Conservation (phyloP, 2,888 invertebrate genomes). For the Polydrusus pterygomalis region DNA sequence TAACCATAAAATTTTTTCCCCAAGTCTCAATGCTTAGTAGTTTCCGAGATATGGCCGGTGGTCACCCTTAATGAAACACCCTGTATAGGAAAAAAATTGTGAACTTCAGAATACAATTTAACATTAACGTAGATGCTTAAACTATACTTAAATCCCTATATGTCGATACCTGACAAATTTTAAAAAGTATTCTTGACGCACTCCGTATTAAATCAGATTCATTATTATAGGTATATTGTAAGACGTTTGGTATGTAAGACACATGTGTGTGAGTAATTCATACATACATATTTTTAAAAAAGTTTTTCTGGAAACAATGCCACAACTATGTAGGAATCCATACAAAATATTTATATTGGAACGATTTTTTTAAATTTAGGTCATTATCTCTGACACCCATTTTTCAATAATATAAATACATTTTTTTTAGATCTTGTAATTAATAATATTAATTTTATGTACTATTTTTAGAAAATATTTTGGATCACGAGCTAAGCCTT, state of each 20-base stretch:
- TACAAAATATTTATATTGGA: conserved; percentile 25
- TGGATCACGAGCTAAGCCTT: conserved; percentile 18
- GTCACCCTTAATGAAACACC: too few species aligned
- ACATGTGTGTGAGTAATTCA: conserved; percentile 18
- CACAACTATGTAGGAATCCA: conserved; percentile 27
- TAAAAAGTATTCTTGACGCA: neutral
- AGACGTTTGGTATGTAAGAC: conserved; percentile 18
- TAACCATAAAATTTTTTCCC: too few species aligned
- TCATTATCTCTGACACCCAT: conserved; percentile 28
- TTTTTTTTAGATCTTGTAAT: conserved; percentile 24
- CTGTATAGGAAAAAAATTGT: too few species aligned
- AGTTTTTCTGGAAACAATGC: conserved; percentile 26
- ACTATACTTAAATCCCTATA: neutral
- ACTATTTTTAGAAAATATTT: conserved; percentile 26
- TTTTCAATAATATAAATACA: conserved; percentile 22
- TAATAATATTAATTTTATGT: conserved; percentile 18
- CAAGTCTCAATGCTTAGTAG: too few species aligned
- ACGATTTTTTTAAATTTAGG: conserved; percentile 16
- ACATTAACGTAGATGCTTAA: neutral
- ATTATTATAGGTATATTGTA: conserved; percentile 9
- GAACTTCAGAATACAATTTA: neutral
- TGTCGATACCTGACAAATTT: neutral
- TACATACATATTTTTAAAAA: conserved; percentile 27
- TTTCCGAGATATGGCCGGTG: too few species aligned
- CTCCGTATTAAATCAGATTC: neutral